These are phyloP conservation scores for Rotaria socialis DNA, from an alignment of 2,888 invertebrate genomes.

Conservation along the genomic window DNA sequence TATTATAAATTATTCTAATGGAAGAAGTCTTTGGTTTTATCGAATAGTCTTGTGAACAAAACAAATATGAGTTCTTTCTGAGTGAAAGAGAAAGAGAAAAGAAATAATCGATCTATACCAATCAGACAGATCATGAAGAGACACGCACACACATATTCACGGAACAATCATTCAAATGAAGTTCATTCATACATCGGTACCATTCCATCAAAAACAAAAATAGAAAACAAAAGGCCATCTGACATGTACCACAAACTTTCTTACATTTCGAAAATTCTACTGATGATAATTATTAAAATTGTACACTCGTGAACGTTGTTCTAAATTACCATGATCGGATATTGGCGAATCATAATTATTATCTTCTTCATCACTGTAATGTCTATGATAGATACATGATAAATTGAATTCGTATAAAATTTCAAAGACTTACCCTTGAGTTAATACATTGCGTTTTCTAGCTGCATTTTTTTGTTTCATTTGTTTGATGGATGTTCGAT, in stretches of 20 bases:
- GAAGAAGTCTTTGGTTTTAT: not conserved
- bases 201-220: not conserved
- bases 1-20: not conserved
- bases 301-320: not conserved
- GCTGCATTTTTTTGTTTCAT: conserved; percentile 36
- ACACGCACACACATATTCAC: not conserved
- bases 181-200: not conserved
- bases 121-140: not conserved
- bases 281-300: not conserved
- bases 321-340: not conserved
- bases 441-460: not conserved
- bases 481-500: conserved; percentile 19
- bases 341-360: not conserved
- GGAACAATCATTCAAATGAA: not conserved
- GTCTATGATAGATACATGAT: not conserved
- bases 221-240: not conserved
- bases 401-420: too few species aligned
- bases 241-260: not conserved
- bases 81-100: not conserved
- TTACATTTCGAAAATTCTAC: too few species aligned
- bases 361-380: not conserved
- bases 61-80: not conserved
- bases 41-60: not conserved
- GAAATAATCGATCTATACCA: not conserved
- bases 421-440: not conserved